Evolutionary conservation across 2,888 invertebrate species (phyloP).

Genomic region (Drosophila eohydei): DNA sequence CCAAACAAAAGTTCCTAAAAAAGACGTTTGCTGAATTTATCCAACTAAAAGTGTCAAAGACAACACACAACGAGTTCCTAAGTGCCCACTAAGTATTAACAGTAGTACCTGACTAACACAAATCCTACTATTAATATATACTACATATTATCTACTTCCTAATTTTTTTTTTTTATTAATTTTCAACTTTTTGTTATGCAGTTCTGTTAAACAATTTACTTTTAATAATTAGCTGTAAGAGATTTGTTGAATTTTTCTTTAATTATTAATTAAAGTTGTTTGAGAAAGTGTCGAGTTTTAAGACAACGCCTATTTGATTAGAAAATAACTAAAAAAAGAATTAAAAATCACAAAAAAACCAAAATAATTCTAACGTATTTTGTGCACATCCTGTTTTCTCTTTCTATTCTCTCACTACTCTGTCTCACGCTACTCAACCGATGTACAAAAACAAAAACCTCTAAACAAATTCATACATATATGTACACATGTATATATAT

Average conservation of each 20-base stretch:
- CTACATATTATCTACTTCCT: slow-evolving; percentile 3
- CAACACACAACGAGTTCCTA: slow-evolving; percentile 62
- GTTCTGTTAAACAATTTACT: slow-evolving; percentile 66
- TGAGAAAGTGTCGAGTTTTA: slow-evolving; percentile 52
- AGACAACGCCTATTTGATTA: slow-evolving; percentile 60
- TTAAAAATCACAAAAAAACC: slow-evolving; percentile 3
- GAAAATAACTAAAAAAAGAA: slow-evolving; percentile 54
- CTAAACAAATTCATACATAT: slow-evolving; percentile 53
- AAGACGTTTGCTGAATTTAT: slow-evolving; percentile 67
- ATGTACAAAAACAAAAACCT: slow-evolving; percentile 67
- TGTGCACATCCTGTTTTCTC: slow-evolving; percentile 85
- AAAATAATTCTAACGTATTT: slow-evolving; percentile 84
- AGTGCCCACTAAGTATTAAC: slow-evolving; percentile 32
- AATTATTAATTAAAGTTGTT: slow-evolving; percentile 65
- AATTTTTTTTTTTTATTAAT: slow-evolving; percentile 28
- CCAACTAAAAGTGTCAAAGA: slow-evolving; percentile 52
- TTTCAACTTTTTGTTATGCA: slow-evolving; percentile 67
- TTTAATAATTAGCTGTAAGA: slow-evolving; percentile 65
- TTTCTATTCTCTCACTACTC: slow-evolving; percentile 84
- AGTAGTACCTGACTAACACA: slow-evolving; percentile 26
- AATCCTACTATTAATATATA: slow-evolving; percentile 17
- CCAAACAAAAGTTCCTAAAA: slow-evolving; percentile 42
- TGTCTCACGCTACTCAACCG: slow-evolving; percentile 80
- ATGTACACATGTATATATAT: slow-evolving; percentile 51
- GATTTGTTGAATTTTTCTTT: slow-evolving; percentile 61